These are phyloP conservation scores for Xestia c-nigrum DNA, from an alignment of 2,888 invertebrate genomes.

Conservation along the genomic window DNA sequence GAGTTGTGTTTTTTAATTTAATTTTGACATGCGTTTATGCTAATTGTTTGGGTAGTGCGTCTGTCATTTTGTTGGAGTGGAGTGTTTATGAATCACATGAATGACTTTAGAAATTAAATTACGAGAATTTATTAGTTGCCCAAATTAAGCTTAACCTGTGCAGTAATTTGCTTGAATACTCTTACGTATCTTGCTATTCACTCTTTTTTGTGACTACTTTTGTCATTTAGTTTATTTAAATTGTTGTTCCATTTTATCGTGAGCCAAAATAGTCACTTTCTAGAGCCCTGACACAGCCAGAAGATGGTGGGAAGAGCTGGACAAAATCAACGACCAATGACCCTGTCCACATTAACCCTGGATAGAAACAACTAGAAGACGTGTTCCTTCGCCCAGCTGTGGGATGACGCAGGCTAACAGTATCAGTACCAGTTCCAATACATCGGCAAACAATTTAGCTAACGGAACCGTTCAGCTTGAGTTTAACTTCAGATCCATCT, in stretches of 20 bases:
- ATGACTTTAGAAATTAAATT: not conserved
- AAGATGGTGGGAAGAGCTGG: too few species aligned
- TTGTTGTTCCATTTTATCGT: not conserved
- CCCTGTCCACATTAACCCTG: too few species aligned
- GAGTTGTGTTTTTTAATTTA: constrained; percentile 59
- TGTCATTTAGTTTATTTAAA: too few species aligned
- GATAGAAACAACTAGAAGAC: too few species aligned
- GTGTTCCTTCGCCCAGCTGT: too few species aligned
- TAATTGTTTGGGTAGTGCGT: constrained; percentile 32
- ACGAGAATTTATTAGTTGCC: not conserved
- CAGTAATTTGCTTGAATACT: not conserved
- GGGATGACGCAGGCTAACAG: too few species aligned
- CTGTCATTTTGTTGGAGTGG: constrained; percentile 31
- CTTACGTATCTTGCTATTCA: not conserved
- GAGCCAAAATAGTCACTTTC: too few species aligned
- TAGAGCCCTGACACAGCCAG: too few species aligned
- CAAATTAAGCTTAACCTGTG: not conserved
- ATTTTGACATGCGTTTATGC: constrained; percentile 50
- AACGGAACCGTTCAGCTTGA: too few species aligned
- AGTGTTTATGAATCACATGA: constrained; percentile 8
- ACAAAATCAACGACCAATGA: too few species aligned
- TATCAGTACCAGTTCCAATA: too few species aligned
- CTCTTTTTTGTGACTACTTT: not conserved
- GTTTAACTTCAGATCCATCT: not conserved
- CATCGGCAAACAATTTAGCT: too few species aligned